Evolutionary conservation across 2,113 vertebrate species (phyloP).

Genomic region (Himantopus leucocephalus): DNA sequence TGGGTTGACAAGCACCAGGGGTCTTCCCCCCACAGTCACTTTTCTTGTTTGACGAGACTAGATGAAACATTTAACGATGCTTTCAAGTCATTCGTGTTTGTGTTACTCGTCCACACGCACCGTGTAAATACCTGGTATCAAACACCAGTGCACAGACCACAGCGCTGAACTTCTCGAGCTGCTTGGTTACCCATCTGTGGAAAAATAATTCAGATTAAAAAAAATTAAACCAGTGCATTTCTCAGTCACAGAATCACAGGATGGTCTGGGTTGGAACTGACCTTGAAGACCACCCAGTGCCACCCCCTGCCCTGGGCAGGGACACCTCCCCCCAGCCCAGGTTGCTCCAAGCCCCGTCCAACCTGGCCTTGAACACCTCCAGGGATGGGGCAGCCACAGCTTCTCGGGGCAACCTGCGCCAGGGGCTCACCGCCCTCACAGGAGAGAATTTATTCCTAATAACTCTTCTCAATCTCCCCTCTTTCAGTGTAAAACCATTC

Average conservation of each 20-base stretch:
- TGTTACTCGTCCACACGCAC: fast-evolving
- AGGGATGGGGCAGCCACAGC: too few species aligned
- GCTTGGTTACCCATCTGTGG: background rate
- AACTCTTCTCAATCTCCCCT: too few species aligned
- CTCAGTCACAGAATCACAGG: background rate
- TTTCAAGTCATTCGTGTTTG: fast-evolving
- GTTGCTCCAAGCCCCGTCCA: too few species aligned
- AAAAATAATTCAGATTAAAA: background rate
- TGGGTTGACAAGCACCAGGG: fast-evolving
- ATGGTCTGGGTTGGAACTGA: too few species aligned
- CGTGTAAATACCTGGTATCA: background rate
- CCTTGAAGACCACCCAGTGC: too few species aligned
- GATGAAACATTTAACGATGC: background rate
- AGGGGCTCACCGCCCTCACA: too few species aligned
- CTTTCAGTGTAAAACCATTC: too few species aligned
- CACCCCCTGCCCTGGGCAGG: too few species aligned
- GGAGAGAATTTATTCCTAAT: too few species aligned
- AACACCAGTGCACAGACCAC: fast-evolving
- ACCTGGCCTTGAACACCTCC: too few species aligned
- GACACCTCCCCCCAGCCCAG: too few species aligned
- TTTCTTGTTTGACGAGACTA: background rate
- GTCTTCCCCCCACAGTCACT: background rate
- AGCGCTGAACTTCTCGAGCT: background rate
- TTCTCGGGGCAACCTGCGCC: too few species aligned
- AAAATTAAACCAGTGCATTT: background rate